A percentile compares a stretch with the other conserved stretches of the same genome.
Evolutionary conservation across 2,113 vertebrate species (phyloP).

Genomic region (Periophthalmus modestus): DNA sequence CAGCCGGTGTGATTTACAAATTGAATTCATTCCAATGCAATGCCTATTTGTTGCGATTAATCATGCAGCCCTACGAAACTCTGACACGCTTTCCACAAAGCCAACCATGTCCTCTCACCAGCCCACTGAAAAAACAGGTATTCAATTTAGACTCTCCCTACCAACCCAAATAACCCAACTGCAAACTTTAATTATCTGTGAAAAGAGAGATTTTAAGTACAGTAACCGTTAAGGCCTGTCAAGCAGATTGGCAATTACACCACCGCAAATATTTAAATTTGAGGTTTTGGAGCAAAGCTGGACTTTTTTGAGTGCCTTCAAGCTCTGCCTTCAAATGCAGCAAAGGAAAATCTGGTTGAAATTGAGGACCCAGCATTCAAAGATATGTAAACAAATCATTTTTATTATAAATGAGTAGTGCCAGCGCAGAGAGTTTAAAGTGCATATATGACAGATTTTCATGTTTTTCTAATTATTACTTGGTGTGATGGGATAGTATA

Average conservation of each 20-base stretch:
- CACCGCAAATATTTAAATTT: slow-evolving; percentile 74
- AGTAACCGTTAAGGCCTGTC: slow-evolving; percentile 65
- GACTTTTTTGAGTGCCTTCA: slow-evolving; percentile 25
- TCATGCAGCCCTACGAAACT: not conserved
- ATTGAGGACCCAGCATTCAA: slow-evolving; percentile 49
- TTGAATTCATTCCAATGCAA: no score
- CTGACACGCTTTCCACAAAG: slow-evolving; percentile 42
- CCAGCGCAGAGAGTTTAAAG: slow-evolving; percentile 57
- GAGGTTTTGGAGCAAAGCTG: slow-evolving; percentile 62
- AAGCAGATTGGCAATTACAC: slow-evolving; percentile 66
- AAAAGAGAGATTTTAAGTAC: slow-evolving; percentile 71
- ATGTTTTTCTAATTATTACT: no score
- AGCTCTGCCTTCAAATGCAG: slow-evolving; percentile 20
- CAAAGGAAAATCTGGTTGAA: slow-evolving; percentile 35
- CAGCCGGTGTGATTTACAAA: no score
- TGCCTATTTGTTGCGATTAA: no score
- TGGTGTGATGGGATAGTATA: no score
- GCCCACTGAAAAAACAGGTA: slow-evolving; percentile 40
- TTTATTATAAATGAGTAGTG: slow-evolving; percentile 54
- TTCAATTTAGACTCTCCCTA: slow-evolving; percentile 48
- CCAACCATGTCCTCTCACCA: slow-evolving; percentile 35
- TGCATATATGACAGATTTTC: no score
- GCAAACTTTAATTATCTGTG: slow-evolving; percentile 76
- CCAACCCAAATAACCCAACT: slow-evolving; percentile 52
- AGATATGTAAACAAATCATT: slow-evolving; percentile 70